Percentiles rank a stretch among this genome's conserved stretches.
Conservation (phyloP, 2,888 invertebrate genomes). For the Myathropa florea region DNA sequence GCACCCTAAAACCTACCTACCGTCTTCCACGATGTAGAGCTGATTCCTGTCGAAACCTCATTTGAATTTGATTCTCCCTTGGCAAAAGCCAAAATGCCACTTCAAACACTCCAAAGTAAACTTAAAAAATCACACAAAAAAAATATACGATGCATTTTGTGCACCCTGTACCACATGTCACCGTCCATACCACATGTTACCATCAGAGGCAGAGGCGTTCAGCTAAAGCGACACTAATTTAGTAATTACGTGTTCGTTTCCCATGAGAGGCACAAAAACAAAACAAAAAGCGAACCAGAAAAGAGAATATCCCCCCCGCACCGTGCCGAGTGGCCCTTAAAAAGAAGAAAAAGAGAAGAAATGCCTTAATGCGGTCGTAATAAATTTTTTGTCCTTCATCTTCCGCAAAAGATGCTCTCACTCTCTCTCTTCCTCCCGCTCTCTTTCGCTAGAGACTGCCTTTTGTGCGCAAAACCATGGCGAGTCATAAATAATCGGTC, state of each 20-base stretch:
- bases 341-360: background rate
- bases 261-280: background rate
- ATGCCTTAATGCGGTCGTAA: conserved; percentile 16
- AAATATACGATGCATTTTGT: background rate
- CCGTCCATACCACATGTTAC: background rate
- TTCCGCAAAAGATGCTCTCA: conserved; percentile 15
- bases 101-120: background rate
- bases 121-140: background rate
- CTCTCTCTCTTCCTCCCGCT: background rate
- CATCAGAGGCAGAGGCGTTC: background rate
- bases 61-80: too few species aligned
- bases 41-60: too few species aligned
- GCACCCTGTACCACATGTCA: background rate
- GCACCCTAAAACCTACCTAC: too few species aligned
- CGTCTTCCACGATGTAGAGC: too few species aligned
- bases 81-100: too few species aligned
- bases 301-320: background rate
- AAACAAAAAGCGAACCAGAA: background rate
- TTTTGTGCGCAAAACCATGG: background rate
- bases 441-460: background rate
- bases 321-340: background rate
- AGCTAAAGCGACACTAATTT: conserved; percentile 22
- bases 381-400: conserved; percentile 48
- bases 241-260: conserved; percentile 22
- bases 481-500: conserved; percentile 54